Base-by-base conservation (phyloP, 2,113 vertebrate species). In the Cryptomyrus ogoouensis region DNA sequence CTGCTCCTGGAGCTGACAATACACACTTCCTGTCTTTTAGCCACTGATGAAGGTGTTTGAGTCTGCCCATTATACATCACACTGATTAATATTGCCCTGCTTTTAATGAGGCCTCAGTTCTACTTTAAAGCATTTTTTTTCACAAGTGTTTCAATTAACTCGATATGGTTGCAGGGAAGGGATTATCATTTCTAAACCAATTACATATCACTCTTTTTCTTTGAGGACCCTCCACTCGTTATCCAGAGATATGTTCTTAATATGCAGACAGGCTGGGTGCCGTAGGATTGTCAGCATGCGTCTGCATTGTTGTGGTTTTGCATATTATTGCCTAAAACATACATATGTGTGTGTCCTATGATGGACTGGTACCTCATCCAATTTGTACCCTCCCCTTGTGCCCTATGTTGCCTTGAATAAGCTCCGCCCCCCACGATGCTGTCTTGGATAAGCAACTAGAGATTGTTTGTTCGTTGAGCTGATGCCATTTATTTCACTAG, bases 1-100 rank as follows among this genome's bases (percentile, higher is more conserved):
- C 91, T 84, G 52, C 88, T 90, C 27, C 3, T 88, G 77, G 86
- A 89, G 89, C 91, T 90, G 17, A 13, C 47, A 80, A 6, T 89
- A 85, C 31, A 85, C 91, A 86, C 58, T 52, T 89, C 92, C 92
- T 88, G 91, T 92, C 87, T 93, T 92, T 19, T 50, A 90, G 46
- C 10, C 83, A 7, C 3, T 70, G 89, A 66, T 77, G 91, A 90
- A 88, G 46, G 85, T 35, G 83, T 90, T 83, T 85, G 66, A 83
- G 87, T 88, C 86, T 89, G n/a, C 44, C 62, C 85, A 88, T 89
- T 87, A 50, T 88, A 47, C 56, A 56, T 90, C 87, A 86, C 74
- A 46, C 89, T 87, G 91, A 92, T 92, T 92, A 92, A 93, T 91
- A 91, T 88, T 89, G 80, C 44, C 42, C 83, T 89, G 80, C 39